Evolutionary conservation across 2,797 vertebrate species (phyloP), one percentile per base, ranked within the genome.

Genomic region (Yasuhikotakia modesta): DNA sequence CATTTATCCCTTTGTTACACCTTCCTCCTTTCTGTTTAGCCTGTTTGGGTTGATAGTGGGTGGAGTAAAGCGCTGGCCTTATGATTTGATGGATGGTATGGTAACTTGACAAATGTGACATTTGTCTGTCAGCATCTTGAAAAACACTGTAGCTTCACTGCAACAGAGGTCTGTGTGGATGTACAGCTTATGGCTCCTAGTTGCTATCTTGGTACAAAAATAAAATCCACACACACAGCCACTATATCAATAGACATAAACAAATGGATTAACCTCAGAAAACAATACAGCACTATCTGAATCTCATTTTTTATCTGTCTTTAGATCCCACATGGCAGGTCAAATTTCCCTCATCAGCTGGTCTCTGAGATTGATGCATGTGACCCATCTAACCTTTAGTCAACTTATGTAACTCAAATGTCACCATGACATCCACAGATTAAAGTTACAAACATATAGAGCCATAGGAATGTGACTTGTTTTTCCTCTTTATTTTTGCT

Each of bases 281-380:
- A 52, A 30, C 55, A 67, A 27, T 65, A n/a, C 19, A n/a, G 32
- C 12, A 64, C 43, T 11, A 45, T 12, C 55, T 70, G 17, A 55
- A 7, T 68, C 55, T 75, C 52, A 16, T 76, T 68, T 57, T 83
- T 70, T 67, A 55, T 60, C 19, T 70, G 46, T 32, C 19, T 48
- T 17, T 58, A 95, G 95, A 95, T 69, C 95, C 95, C 61, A 94
- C 94, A 0, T 94, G 94, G 92, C 93, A 95, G 86, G 94, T 90
- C 73, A 92, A 91, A 66, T 88, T 95, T 39, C 80, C 87, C 93
- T 77, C 92, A 94, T 81, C 92, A 93, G 21, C 81, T 95, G 83
- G 93, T 95, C 39, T 95, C 95, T 0, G 94, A 95, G 89, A 94
- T 95, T 24, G 86, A 89, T 27, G 79, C 76, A 0, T 94, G 93